Conservation (phyloP, 1,140 invertebrate genomes). For the Centruroides sculpturatus region DNA sequence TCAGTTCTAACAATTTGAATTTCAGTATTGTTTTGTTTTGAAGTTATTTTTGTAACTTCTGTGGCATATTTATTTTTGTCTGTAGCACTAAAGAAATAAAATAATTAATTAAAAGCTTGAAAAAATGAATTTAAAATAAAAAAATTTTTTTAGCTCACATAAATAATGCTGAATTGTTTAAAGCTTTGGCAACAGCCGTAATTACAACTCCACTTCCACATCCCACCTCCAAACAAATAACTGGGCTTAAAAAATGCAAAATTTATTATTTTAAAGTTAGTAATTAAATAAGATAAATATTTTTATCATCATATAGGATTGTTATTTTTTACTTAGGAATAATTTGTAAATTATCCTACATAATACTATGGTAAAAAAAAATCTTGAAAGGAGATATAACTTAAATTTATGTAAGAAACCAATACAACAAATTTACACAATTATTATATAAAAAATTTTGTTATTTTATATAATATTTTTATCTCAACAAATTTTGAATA, state of each 20-base stretch:
- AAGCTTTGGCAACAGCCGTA: slow-evolving; percentile 59
- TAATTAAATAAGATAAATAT: too few relatives aligned
- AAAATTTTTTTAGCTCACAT: slow-evolving; percentile 27
- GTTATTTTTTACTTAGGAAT: too few relatives aligned
- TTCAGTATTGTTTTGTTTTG: slow-evolving; percentile 41
- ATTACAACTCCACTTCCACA: slow-evolving; percentile 85
- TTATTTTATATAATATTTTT: too few relatives aligned
- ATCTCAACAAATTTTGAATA: too few relatives aligned
- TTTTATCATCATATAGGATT: too few relatives aligned
- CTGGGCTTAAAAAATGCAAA: slow-evolving; percentile 38
- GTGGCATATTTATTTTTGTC: slow-evolving; percentile 74
- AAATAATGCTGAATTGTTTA: slow-evolving; percentile 33
- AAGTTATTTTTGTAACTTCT: slow-evolving; percentile 47
- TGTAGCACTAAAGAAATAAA: slow-evolving; percentile 33
- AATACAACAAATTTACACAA: too few relatives aligned
- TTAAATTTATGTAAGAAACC: too few relatives aligned
- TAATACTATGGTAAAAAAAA: too few relatives aligned
- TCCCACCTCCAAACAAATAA: slow-evolving; percentile 74
- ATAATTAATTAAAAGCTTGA: background rate
- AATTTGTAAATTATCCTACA: too few relatives aligned
- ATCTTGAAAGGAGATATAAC: too few relatives aligned
- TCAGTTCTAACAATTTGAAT: slow-evolving; percentile 53
- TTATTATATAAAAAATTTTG: too few relatives aligned
- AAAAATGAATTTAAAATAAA: background rate
- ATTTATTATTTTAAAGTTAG: too few relatives aligned